A percentile compares a stretch with the other conserved stretches of the same genome.
phyloP scores from a whole-genome alignment of 2,888 invertebrate genomes.

The Sminthurides aquaticus region DNA sequence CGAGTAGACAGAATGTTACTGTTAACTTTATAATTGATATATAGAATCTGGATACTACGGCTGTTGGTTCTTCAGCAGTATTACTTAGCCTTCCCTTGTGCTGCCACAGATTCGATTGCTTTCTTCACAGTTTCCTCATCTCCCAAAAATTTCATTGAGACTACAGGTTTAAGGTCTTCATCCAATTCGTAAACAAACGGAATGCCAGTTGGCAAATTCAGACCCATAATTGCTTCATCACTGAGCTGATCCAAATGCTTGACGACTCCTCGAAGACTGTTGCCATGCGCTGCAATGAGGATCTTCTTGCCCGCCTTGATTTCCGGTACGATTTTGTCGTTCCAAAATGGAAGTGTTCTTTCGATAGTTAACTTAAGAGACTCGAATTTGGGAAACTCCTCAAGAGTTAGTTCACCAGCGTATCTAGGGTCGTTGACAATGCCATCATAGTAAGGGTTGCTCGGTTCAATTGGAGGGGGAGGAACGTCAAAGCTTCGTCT shows the following conservation, averaged over 20 bases:
- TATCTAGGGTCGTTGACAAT: constrained; percentile 72
- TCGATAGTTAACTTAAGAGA: constrained; percentile 74
- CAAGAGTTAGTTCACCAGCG: constrained; percentile 57
- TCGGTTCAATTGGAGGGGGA: constrained; percentile 70
- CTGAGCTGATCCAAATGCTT: constrained; percentile 73
- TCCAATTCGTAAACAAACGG: constrained; percentile 72
- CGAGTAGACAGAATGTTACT: too few species aligned
- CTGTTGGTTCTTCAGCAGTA: too few species aligned
- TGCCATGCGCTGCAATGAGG: constrained; percentile 78
- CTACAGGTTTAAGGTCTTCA: constrained; percentile 60
- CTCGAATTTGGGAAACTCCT: constrained; percentile 73
- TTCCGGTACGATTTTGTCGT: constrained; percentile 71
- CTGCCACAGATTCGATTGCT: constrained; percentile 69
- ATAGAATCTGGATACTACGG: too few species aligned
- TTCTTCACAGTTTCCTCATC: constrained; percentile 67
- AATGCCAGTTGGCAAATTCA: constrained; percentile 72
- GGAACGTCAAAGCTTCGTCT: constrained; percentile 72
- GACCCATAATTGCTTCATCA: constrained; percentile 63
- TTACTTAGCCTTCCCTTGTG: constrained; percentile 68
- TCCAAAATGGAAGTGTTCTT: constrained; percentile 79
- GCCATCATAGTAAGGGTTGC: constrained; percentile 64
- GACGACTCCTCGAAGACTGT: constrained; percentile 75
- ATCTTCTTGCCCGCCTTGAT: constrained; percentile 71
- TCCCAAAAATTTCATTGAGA: constrained; percentile 66
- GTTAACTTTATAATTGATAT: too few species aligned